These are phyloP conservation scores for Heliornis fulica DNA, from an alignment of 2,113 vertebrate species.

Conservation along the genomic window DNA sequence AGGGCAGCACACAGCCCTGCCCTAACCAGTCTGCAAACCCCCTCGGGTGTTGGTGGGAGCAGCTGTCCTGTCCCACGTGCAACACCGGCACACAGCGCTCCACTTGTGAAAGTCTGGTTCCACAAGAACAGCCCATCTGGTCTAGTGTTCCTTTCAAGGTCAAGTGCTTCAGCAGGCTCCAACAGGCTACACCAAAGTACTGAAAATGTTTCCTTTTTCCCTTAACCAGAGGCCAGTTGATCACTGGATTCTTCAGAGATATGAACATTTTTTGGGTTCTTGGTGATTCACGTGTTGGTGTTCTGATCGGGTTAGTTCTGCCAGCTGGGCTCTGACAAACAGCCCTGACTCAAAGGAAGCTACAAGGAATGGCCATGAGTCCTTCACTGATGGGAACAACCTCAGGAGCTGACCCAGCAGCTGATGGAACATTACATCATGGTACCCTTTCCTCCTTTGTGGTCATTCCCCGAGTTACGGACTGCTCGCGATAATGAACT, in stretches of 20 bases:
- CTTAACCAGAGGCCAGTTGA: neutral
- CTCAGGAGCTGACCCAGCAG: neutral
- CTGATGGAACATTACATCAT: neutral
- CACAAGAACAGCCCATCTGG: neutral
- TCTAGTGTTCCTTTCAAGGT: neutral
- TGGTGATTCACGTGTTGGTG: neutral
- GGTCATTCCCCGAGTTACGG: neutral
- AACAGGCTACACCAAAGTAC: neutral
- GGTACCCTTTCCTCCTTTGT: neutral
- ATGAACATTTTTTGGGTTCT: neutral
- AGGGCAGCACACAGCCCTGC: neutral
- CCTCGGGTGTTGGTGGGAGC: neutral
- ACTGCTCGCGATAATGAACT: neutral
- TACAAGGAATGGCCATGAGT: neutral
- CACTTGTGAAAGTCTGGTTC: neutral
- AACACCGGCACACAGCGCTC: rapidly evolving
- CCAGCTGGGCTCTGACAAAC: neutral
- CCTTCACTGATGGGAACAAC: neutral
- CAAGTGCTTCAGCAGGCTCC: neutral
- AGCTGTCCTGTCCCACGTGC: neutral
- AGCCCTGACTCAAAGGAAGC: neutral
- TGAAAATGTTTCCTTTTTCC: neutral
- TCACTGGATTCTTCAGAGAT: neutral
- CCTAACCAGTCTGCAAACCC: neutral
- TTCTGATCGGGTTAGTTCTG: neutral